Evolutionary conservation across 2,113 vertebrate genomes (phyloP).

Genomic region (Thalassarche chlororhynchos): DNA sequence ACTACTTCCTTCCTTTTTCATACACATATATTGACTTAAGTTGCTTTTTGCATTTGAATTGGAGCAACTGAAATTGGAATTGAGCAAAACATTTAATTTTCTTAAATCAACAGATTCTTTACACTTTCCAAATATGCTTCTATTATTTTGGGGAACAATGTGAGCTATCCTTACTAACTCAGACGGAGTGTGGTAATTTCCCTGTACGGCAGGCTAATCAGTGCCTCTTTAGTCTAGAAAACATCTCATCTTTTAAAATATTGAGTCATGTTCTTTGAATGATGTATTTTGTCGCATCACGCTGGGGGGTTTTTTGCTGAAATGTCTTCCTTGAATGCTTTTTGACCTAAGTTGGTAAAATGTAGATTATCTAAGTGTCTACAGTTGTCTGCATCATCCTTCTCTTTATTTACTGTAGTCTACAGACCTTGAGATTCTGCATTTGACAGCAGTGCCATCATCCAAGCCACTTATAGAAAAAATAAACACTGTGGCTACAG

Average conservation of each 20-base stretch:
- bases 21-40: not conserved
- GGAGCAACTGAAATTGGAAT: not conserved
- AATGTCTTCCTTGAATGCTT: not conserved
- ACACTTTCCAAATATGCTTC: not conserved
- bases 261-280: not conserved
- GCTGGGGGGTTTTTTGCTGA: accelerated
- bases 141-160: not conserved
- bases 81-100: not conserved
- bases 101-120: not conserved
- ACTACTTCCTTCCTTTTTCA: not conserved
- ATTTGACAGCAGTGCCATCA: not conserved
- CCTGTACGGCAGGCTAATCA: not conserved
- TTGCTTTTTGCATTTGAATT: not conserved
- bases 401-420: not conserved
- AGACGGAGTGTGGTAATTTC: not conserved
- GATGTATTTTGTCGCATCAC: not conserved
- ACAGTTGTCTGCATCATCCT: not conserved
- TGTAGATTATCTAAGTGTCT: not conserved
- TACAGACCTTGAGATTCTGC: not conserved
- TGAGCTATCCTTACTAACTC: not conserved
- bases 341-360: not conserved
- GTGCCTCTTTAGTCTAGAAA: not conserved
- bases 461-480: not conserved
- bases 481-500: not conserved
- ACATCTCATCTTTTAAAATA: not conserved